Evolutionary conservation across 2,888 invertebrate species (phyloP).

Genomic region (Elysia crispata): DNA sequence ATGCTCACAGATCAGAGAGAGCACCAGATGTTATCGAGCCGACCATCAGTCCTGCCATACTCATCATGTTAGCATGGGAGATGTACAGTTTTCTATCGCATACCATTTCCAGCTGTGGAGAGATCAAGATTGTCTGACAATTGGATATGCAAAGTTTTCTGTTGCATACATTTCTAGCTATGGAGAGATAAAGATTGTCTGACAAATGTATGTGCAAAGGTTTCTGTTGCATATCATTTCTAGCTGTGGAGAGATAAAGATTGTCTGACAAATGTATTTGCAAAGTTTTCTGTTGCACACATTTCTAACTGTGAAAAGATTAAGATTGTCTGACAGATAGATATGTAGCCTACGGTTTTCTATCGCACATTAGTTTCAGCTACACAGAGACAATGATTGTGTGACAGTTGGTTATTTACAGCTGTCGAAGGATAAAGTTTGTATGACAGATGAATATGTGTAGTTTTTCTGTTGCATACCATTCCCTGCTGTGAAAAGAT

Average conservation of each 20-base stretch:
- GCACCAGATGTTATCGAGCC: neutral
- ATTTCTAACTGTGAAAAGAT: too few species aligned
- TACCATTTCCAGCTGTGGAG: slow-evolving; percentile 12
- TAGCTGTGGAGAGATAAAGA: neutral
- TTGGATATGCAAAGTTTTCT: neutral
- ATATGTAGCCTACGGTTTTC: too few species aligned
- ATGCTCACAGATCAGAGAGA: neutral
- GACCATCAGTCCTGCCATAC: neutral
- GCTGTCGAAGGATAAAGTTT: too few species aligned
- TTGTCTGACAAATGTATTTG: too few species aligned
- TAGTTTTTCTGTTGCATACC: neutral
- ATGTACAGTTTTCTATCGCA: neutral
- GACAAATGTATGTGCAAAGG: too few species aligned
- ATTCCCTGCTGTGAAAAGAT: too few species aligned
- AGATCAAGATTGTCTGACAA: too few species aligned
- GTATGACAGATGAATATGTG: too few species aligned
- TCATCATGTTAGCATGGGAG: slow-evolving; percentile 16
- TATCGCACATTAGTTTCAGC: slow-evolving; percentile 15
- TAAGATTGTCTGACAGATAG: too few species aligned
- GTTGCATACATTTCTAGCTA: too few species aligned
- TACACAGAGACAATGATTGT: neutral
- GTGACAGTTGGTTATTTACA: too few species aligned
- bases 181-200: too few species aligned
- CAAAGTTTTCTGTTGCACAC: neutral
- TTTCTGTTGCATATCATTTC: slow-evolving; percentile 9